Conservation (phyloP, 1,140 invertebrate genomes). For the Cryptotermes secundus region DNA sequence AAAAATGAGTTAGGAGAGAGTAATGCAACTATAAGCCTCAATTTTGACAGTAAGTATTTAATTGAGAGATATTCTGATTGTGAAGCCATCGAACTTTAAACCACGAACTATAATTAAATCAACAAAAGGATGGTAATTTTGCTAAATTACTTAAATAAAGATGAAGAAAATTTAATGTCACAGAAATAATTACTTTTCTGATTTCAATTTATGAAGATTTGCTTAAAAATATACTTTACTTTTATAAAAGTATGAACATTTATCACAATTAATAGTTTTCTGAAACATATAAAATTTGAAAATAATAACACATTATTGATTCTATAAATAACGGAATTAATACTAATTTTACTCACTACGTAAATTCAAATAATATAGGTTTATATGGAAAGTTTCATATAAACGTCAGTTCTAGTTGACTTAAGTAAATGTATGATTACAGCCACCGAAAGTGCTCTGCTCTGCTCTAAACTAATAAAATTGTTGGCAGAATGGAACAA, state of each 20-base stretch:
- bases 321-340: neutral
- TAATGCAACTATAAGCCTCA: conserved; percentile 93
- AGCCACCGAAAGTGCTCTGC: neutral
- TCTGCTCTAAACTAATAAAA: neutral
- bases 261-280: too few relatives aligned
- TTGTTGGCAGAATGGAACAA: neutral
- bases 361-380: neutral
- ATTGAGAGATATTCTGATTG: neutral
- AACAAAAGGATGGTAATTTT: neutral
- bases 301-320: neutral
- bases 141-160: too few relatives aligned
- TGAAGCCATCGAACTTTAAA: neutral
- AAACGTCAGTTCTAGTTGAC: neutral
- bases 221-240: too few relatives aligned
- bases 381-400: neutral
- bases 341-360: neutral
- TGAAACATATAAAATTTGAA: too few relatives aligned
- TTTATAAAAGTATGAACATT: too few relatives aligned
- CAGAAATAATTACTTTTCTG: too few relatives aligned
- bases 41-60: conserved; percentile 92
- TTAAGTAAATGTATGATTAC: neutral
- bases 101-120: neutral
- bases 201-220: too few relatives aligned
- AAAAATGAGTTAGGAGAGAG: conserved; percentile 96
- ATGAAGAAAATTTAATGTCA: too few relatives aligned